Evolutionary conservation across 2,797 vertebrate genomes (phyloP).

Genomic region (Gambusia yucatana): DNA sequence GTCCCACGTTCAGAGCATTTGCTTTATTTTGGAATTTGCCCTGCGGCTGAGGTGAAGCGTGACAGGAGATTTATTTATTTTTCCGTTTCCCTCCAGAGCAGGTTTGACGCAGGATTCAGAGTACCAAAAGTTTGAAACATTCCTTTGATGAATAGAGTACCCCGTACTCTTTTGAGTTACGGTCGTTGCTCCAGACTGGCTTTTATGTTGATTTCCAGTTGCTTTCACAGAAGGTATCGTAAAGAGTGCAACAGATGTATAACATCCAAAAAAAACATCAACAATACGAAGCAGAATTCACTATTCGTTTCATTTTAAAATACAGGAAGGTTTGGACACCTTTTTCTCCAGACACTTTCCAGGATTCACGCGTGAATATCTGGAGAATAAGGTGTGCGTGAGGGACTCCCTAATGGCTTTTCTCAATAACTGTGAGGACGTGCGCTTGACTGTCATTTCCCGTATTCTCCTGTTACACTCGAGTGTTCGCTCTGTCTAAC

Average conservation of each 20-base stretch:
- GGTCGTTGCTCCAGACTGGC: not conserved
- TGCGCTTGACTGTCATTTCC: not conserved
- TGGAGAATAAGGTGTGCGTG: not conserved
- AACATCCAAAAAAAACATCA: not conserved
- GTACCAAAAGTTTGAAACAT: not conserved
- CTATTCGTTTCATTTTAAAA: not conserved
- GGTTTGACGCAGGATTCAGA: not conserved
- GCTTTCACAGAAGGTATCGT: not conserved
- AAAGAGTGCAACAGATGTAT: not conserved
- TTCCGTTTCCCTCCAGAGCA: not conserved
- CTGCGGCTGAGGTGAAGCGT: not conserved
- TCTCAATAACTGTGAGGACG: not conserved
- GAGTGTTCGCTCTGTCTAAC: not conserved
- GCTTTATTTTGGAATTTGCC: slow-evolving; percentile 39
- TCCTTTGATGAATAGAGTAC: not conserved
- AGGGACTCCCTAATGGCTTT: not conserved
- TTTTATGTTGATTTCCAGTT: not conserved
- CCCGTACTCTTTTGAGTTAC: not conserved
- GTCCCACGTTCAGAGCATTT: slow-evolving; percentile 18
- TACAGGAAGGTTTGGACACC: not conserved
- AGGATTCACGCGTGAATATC: not conserved
- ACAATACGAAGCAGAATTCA: not conserved
- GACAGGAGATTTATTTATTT: not conserved
- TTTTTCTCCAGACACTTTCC: not conserved
- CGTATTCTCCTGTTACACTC: not conserved